A percentile compares a stretch with the other conserved stretches of the same genome.
phyloP scores from a whole-genome alignment of 2,888 invertebrate species.

The Lutraria lutraria region DNA sequence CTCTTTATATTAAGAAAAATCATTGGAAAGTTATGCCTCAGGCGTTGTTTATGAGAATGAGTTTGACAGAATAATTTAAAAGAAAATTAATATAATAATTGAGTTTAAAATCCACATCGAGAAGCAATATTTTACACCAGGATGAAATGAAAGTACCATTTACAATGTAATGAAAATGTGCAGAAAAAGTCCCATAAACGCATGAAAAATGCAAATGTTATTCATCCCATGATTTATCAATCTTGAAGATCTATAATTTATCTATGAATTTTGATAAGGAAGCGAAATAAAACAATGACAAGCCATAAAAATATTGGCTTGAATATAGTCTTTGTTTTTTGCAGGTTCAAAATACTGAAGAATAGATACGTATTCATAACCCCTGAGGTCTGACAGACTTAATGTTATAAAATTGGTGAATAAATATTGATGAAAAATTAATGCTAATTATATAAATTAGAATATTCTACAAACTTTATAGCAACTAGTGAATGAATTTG shows the following conservation, averaged over 20 bases:
- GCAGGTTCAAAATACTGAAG: background rate
- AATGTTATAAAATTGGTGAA: background rate
- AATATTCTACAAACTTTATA: background rate
- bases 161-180: background rate
- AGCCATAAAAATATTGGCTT: background rate
- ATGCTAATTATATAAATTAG: slow-evolving; percentile 2
- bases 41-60: too few species aligned
- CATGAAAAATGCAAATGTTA: background rate
- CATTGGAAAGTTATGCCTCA: too few species aligned
- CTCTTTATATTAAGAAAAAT: too few species aligned
- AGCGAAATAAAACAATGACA: background rate
- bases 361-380: background rate
- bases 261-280: background rate
- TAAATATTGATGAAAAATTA: slow-evolving; percentile 10
- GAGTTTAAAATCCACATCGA: background rate
- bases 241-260: slow-evolving; percentile 2
- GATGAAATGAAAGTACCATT: background rate
- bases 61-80: too few species aligned
- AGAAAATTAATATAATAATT: background rate
- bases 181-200: background rate
- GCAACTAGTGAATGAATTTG: background rate
- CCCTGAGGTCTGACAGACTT: background rate
- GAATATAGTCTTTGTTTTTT: slow-evolving; percentile 14
- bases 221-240: background rate
- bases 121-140: background rate